Base-by-base conservation (phyloP, 2,888 invertebrate species). In the Drosophila silvestris region DNA sequence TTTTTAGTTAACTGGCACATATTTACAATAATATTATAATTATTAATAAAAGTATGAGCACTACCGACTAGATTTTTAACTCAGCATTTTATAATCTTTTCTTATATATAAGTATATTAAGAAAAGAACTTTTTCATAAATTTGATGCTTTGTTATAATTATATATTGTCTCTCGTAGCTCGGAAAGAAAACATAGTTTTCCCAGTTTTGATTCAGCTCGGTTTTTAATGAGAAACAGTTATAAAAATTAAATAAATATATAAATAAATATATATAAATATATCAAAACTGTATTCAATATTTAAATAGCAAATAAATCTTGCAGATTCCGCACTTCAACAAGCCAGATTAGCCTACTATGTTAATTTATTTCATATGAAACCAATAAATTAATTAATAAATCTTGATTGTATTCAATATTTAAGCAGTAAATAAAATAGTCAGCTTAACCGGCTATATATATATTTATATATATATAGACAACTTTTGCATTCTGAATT, bases 21-120 rank as follows among this genome's bases (percentile, higher is more conserved):
- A 33, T 12, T 12, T 4, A 0, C 12, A 12, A 19, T 19, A 19
- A 39, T 16, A 39, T 9, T 39, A 39, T 19, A 39, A 39, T 12
- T 12, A 12, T 0, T 33, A 32, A 32, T 32, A 32, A 32, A 32
- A 32, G 9, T 32, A 6, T 16, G 2, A 16, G 37, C 37, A 37
- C 37, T 5, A 16, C 37, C 0, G 37, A 37, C 0, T 2, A 16
- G 6, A 37, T 2, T 2, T 16, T 16, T 16, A 16, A 6, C 6
- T 37, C 16, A 10, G 19, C 41, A n/a, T 41, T n/a, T 41, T 5
- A 5, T n/a, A 2, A 41, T 41, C 10, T 33, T 33, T 33, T 12
- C 10, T 10, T 39, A 4, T 39, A 4, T 39, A 5, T 19, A 10
- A 10, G 39, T 9, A 10, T 39, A 41, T 33, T 4, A 33, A 5